Evolutionary conservation across 2,888 invertebrate genomes (phyloP).

Genomic region (Cyaniris semiargus): DNA sequence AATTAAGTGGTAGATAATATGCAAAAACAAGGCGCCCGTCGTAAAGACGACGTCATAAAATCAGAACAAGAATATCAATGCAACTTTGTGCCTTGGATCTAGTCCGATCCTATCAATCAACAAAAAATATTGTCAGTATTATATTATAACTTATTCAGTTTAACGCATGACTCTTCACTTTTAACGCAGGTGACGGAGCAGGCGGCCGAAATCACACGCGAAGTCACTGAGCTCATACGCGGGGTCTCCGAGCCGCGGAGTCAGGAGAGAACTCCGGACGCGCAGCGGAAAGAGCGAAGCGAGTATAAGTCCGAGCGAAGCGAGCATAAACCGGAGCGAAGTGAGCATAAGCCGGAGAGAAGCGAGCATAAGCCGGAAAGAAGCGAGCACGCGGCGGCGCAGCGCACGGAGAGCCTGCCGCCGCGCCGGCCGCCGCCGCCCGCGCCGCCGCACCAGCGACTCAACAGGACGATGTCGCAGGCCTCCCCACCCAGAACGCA

Average conservation of each 20-base stretch:
- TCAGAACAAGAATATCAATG: no score
- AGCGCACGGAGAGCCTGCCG: slow-evolving; percentile 48
- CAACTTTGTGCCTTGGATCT: no score
- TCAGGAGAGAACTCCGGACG: not conserved
- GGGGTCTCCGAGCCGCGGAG: slow-evolving; percentile 18
- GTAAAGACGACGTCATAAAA: no score
- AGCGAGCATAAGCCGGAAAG: slow-evolving; percentile 26
- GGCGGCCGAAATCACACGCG: slow-evolving; percentile 14
- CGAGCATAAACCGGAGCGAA: slow-evolving; percentile 8
- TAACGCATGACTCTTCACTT: no score
- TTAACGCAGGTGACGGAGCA: not conserved
- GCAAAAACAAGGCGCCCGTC: no score
- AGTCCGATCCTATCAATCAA: no score
- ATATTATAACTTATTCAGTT: no score
- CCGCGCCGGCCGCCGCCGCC: slow-evolving; percentile 57
- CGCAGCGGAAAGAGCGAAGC: not conserved
- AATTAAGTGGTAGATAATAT: no score
- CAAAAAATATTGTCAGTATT: no score
- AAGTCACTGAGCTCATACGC: slow-evolving; percentile 20
- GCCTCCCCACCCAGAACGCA: slow-evolving; percentile 54
- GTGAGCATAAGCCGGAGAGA: slow-evolving; percentile 29
- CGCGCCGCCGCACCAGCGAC: slow-evolving; percentile 51
- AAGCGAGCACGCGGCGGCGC: slow-evolving; percentile 31
- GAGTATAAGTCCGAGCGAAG: slow-evolving; percentile 18
- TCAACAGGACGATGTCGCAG: slow-evolving; percentile 62